These are phyloP conservation scores for Denticeps clupeoides DNA, from an alignment of 2,797 vertebrate species.

Conservation along the genomic window DNA sequence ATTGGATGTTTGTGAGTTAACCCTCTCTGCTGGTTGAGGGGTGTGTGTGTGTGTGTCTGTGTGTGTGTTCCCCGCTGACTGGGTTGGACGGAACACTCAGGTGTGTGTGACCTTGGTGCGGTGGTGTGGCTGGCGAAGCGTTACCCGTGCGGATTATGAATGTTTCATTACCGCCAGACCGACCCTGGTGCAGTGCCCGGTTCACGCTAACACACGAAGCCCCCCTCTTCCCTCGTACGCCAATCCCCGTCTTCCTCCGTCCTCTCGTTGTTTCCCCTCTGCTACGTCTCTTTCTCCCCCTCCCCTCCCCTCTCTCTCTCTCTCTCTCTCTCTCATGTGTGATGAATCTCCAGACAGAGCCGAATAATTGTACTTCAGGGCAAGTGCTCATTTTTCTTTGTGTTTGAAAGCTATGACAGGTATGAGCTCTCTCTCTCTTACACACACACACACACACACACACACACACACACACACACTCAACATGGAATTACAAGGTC, in stretches of 20 bases:
- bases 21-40: slow-evolving; percentile 19
- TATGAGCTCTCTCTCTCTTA: slow-evolving; percentile 40
- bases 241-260: slow-evolving; percentile 22
- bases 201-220: slow-evolving; percentile 62
- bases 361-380: slow-evolving; percentile 69
- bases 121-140: slow-evolving; percentile 62
- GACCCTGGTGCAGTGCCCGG: slow-evolving; percentile 47
- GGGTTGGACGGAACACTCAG: slow-evolving; percentile 1
- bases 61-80: slow-evolving; percentile 18
- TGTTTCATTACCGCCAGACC: slow-evolving; percentile 73
- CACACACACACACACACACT: slow-evolving; percentile 13
- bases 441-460: slow-evolving; percentile 11
- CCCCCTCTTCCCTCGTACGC: slow-evolving; percentile 56
- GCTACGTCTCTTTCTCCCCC: background rate
- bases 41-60: slow-evolving; percentile 19
- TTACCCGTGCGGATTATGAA: slow-evolving; percentile 71
- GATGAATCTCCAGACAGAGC: slow-evolving; percentile 72
- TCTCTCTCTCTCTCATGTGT: slow-evolving; percentile 42
- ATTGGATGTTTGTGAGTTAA: background rate
- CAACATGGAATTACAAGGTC: slow-evolving; percentile 65
- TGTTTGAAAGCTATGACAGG: slow-evolving; percentile 70
- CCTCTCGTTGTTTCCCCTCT: slow-evolving; percentile 22
- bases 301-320: slow-evolving; percentile 2
- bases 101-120: slow-evolving; percentile 63
- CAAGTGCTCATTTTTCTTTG: slow-evolving; percentile 68